These are phyloP conservation scores for Galerucella calmariensis DNA, from an alignment of 2,888 invertebrate species.

Conservation along the genomic window DNA sequence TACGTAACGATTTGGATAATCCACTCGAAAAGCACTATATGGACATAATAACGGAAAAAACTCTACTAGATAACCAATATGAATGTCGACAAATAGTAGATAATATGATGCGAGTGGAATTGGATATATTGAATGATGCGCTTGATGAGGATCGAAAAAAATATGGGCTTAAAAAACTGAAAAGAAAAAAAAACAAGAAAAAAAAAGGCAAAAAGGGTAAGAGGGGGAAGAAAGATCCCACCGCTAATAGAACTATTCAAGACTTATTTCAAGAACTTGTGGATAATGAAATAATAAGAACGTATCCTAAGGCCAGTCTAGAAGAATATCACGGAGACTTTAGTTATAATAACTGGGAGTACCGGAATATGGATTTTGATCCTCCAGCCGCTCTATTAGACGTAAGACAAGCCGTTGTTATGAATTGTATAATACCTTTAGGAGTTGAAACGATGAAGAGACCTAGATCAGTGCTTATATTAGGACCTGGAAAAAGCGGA, in stretches of 20 bases:
- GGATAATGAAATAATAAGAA: constrained; percentile 75
- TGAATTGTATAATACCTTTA: constrained; percentile 72
- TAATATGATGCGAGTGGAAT: constrained; percentile 71
- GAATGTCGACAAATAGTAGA: constrained; percentile 78
- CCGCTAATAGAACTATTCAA: constrained; percentile 71
- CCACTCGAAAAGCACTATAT: constrained; percentile 73
- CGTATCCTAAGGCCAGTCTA: constrained; percentile 71
- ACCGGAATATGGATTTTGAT: constrained; percentile 56
- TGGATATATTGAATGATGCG: constrained; percentile 68
- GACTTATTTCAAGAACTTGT: constrained; percentile 79
- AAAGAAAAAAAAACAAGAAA: constrained; percentile 56
- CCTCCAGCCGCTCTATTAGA: constrained; percentile 72
- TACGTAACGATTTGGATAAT: constrained; percentile 67
- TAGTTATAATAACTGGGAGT: constrained; percentile 66
- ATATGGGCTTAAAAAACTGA: constrained; percentile 47
- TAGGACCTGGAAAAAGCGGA: constrained; percentile 77
- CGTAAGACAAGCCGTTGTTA: constrained; percentile 70
- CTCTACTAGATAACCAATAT: constrained; percentile 73
- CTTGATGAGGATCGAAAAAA: constrained; percentile 58
- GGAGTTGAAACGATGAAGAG: constrained; percentile 64
- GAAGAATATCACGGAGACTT: constrained; percentile 78
- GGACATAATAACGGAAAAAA: constrained; percentile 74
- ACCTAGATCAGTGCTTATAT: constrained; percentile 73
- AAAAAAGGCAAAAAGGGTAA: constrained; percentile 54
- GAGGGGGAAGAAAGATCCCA: constrained; percentile 73